Base-by-base conservation (phyloP, 2,797 vertebrate genomes). In the Danio aesculapii region DNA sequence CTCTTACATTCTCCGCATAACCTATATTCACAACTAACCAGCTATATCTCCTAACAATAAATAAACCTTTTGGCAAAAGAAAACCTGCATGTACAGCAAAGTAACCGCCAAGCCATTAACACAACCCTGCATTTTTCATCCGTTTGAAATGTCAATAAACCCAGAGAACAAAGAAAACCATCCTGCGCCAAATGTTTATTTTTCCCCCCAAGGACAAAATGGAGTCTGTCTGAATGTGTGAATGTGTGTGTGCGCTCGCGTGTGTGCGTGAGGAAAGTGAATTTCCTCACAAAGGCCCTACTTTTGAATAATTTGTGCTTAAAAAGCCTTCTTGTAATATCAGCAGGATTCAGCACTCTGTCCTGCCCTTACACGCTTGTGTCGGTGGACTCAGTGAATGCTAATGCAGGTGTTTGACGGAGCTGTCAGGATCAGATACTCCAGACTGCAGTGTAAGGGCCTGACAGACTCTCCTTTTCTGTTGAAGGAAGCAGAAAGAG, bases 301-400 rank as follows among this genome's bases (percentile, higher is more conserved):
- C 72, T 79, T 83, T 85, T 85, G 81, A 85, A 85, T 85, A 80
- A 85, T 85, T 83, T 83, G 84, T 83, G 84, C 62, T 57, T 68
- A 75, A 75, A 82, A 83, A 85, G 77, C 64, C 59, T 72, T 71
- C 84, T 70, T 83, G 83, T 81, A 81, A 77, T 80, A 80, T 84
- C 83, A 84, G 83, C 84, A 85, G 67, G 77, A 72, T 73, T 80
- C 81, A 62, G 73, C 71, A 83, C 67, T 85, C 73, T 83, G 70
- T 58, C 67, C 69, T 73, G 52, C 77, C 81, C 77, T 83, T 82
- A 80, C 77, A 79, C n/a, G 43, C 58, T 44, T 21, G 63, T 66
- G 47, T 70, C 63, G 17, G 13, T 71, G 21, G 21, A 73, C 62
- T 44, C 57, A 59, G 13, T 53, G 84, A 87, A 87, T 85, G 73